phyloP scores from a whole-genome alignment of 1,140 invertebrate species.

The Cyrtorhinus lividipennis region DNA sequence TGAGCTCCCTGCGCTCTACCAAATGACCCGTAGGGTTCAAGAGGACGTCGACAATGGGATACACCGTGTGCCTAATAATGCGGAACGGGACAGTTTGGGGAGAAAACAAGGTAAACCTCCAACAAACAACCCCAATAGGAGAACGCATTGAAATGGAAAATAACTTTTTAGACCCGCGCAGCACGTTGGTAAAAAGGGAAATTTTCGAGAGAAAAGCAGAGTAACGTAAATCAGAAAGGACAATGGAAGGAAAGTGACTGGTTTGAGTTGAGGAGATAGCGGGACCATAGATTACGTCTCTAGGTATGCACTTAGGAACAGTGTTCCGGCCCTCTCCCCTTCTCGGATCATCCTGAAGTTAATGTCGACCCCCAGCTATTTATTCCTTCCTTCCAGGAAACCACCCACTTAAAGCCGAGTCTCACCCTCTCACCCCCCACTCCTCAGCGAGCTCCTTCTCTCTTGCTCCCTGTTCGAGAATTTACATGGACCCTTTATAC shows the following conservation, averaged over 20 bases:
- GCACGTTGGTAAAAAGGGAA: neutral
- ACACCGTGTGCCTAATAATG: neutral
- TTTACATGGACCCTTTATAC: conserved; percentile 20
- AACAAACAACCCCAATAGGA: neutral
- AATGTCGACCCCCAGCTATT: conserved; percentile 16
- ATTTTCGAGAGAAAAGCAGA: neutral
- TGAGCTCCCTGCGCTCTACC: no score
- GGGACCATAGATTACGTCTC: conserved; percentile 11
- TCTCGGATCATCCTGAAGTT: conserved; percentile 17
- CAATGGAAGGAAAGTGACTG: conserved; percentile 16
- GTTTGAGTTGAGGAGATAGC: conserved; percentile 14
- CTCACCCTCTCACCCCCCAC: neutral
- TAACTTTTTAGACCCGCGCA: neutral
- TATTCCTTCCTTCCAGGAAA: conserved; percentile 24
- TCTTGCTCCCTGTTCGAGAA: conserved; percentile 14
- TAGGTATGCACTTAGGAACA: conserved; percentile 20
- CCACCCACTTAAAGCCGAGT: conserved; percentile 21
- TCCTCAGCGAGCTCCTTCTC: neutral
- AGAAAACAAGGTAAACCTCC: neutral
- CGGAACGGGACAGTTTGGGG: neutral
- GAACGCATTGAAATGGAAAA: neutral
- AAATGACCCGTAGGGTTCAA: no score
- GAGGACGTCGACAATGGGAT: no score
- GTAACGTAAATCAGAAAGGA: conserved; percentile 12
- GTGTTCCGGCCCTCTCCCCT: conserved; percentile 9